A percentile compares a stretch with the other conserved stretches of the same genome.
phyloP scores from a whole-genome alignment of 2,797 vertebrate genomes.

The Myotis planiceps region DNA sequence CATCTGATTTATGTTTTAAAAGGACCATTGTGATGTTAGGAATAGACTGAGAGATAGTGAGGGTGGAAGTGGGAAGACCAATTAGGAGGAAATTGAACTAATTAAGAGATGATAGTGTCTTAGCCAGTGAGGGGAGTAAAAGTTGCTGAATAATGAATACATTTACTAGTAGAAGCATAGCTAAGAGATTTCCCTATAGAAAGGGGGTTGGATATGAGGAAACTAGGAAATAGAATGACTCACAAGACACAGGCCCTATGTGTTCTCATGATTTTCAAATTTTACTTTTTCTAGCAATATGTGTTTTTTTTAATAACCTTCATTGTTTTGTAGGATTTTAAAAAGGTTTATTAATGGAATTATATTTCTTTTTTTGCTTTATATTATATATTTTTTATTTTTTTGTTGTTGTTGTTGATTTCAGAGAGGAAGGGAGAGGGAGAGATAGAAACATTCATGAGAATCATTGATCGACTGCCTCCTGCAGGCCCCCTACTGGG shows the following conservation, averaged over 20 bases:
- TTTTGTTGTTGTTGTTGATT: too few species aligned
- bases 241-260: not conserved
- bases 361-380: not conserved
- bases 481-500: too few species aligned
- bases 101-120: not conserved
- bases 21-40: not conserved
- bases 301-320: not conserved
- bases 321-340: not conserved
- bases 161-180: not conserved
- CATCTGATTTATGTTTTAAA: not conserved
- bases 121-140: not conserved
- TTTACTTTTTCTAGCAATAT: not conserved
- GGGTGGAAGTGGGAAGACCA: not conserved
- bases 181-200: not conserved
- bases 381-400: not conserved
- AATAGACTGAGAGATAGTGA: not conserved
- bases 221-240: not conserved
- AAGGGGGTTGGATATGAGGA: not conserved
- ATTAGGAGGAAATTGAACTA: not conserved
- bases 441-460: too few species aligned
- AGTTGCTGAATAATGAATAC: not conserved
- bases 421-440: too few species aligned
- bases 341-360: not conserved
- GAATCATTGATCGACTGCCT: too few species aligned
- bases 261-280: not conserved